Evolutionary conservation across 2,888 invertebrate species (phyloP), one percentile per base, ranked within the genome.

Genomic region (Eubasilissa splendida): DNA sequence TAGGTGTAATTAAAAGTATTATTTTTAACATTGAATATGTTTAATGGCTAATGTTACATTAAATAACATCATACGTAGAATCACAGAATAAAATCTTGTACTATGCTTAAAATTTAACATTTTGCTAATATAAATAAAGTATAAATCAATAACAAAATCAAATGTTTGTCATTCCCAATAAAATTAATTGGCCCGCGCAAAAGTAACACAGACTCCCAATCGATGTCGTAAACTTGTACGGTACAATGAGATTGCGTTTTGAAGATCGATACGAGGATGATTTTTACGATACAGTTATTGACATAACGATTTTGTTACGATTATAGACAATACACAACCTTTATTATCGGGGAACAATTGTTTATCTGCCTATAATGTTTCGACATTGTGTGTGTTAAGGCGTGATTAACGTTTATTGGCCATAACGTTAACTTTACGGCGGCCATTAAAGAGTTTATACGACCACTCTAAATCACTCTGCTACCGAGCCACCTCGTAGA

Each of bases 351-450:
- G 52, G 76, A 79, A 82, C 79, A 82, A 82, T 82, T 76, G 81
- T 79, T 81, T 82, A 82, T 76, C 73, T 68, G 73, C 52, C 71
- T 79, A 70, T 81, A 79, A 79, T 79, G 71, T 70, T 79, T 60
- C 78, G 68, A 68, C 68, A 68, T 68, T 76, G 68, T 68, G 68
- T 76, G 77, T 68, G 75, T 66, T 50, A 74, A 66, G 76, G 80
- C 80, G 82, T 82, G 83, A 83, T 82, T 82, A 83, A 81, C 82
- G 80, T 83, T 83, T 82, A 83, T 82, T 70, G 82, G 79, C 74
- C 83, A 79, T 83, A 79, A 83, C 74, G 75, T 83, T 79, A 80
- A 82, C 74, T 83, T 83, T 83, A 83, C 71, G 70, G 79, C 79
- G 33, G 79, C 75, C 81, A 77, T 83, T 83, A 83, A 81, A 81